Percentiles rank a stretch among this genome's conserved stretches.
Evolutionary conservation across 2,888 invertebrate species (phyloP).

Genomic region (Platycheirus rosarum): DNA sequence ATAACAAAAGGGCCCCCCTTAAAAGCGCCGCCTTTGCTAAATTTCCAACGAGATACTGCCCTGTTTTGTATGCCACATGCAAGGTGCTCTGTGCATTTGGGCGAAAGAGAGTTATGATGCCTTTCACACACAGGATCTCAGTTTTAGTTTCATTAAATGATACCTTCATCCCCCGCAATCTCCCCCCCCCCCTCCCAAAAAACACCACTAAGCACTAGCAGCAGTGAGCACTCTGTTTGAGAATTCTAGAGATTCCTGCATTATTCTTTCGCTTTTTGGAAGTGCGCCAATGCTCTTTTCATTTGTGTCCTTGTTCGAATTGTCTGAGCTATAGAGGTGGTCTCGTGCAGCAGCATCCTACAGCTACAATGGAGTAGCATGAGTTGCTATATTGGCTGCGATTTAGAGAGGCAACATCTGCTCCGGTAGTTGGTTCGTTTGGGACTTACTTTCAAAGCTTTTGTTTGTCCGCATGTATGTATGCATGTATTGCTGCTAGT

Average conservation of each 20-base stretch:
- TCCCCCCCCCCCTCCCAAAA: neutral
- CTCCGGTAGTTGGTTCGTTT: slow-evolving; percentile 60
- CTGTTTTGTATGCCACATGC: slow-evolving; percentile 9
- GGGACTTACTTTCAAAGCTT: slow-evolving; percentile 68
- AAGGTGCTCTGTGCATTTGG: slow-evolving; percentile 71
- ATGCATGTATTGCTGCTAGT: neutral
- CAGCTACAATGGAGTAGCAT: slow-evolving; percentile 2
- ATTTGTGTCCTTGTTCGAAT: slow-evolving; percentile 73
- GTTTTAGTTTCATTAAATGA: slow-evolving; percentile 73
- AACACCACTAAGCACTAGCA: slow-evolving; percentile 22
- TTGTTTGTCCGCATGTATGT: slow-evolving; percentile 39
- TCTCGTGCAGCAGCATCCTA: slow-evolving; percentile 41
- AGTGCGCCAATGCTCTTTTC: slow-evolving; percentile 73
- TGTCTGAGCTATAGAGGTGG: slow-evolving; percentile 45
- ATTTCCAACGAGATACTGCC: neutral
- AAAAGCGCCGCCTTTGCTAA: neutral
- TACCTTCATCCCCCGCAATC: slow-evolving; percentile 55
- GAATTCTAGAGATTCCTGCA: slow-evolving; percentile 61
- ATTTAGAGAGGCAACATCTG: slow-evolving; percentile 74
- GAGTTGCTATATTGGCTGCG: slow-evolving; percentile 68
- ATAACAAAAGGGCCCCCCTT: neutral
- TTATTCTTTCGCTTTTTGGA: slow-evolving; percentile 63
- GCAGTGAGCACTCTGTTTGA: neutral
- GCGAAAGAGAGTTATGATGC: slow-evolving; percentile 74
- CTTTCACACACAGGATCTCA: slow-evolving; percentile 74